Base-by-base conservation (phyloP, 1,140 invertebrate genomes). In the Sycophaga agraensis region DNA sequence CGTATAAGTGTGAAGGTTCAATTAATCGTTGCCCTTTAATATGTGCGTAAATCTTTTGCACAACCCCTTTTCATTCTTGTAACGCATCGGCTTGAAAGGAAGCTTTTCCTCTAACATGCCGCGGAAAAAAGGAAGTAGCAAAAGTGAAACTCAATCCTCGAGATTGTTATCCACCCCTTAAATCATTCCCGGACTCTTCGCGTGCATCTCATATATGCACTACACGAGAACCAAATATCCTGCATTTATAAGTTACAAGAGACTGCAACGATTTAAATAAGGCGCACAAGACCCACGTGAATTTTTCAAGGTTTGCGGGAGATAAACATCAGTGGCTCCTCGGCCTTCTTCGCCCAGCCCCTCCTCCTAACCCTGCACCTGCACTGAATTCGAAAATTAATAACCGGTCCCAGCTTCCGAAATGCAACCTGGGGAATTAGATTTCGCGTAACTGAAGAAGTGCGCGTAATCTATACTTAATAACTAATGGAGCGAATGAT, bases 131-230 rank as follows among this genome's bases (percentile, higher is more conserved):
- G 31, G 22, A 43, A 11, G 40, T 34, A 43, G 19, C 19, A 39
- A 51, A 51, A 51, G 37, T 51, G 37, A 54, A 54, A 54, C 51
- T 54, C 37, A 40, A 54, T 55, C 42, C 54, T 34, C 54, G 45
- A 58, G 56, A 58, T 58, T 45, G 56, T 58, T 58, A 49, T 58
- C 56, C 45, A 45, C 0, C 34, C 49, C 45, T 58, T 58, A 49
- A 49, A 58, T 58, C 56, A 58, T 58, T 49, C 34, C 17, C 19
- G 17, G 42, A 24, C 43, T 22, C 24, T 46, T 56, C 19, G 37
- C 37, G 14, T 57, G 43, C 34, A 48, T 45, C 53, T 42, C 53
- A 35, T 57, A 46, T 37, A 37, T 35, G 26, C 11, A 7, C 6
- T 19, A 31, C 39, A 31, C 12, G 53, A 37, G 28, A 37, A 48